Percentiles rank a stretch among this genome's conserved stretches.
Conservation (phyloP, 2,797 vertebrate genomes). For the Micrastur ruficollis region DNA sequence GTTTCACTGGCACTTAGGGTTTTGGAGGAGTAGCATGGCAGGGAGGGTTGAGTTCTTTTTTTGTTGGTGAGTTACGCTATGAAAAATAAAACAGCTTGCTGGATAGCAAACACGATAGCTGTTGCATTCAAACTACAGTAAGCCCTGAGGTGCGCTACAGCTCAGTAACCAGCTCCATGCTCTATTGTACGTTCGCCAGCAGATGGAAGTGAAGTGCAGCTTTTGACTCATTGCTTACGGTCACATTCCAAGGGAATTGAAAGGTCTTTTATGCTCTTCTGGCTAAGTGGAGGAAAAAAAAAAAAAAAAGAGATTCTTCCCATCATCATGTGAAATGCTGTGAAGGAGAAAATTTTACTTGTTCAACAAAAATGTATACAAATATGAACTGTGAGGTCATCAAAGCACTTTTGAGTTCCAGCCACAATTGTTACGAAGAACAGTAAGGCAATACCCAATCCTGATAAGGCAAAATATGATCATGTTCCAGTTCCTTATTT, state of each 20-base stretch:
- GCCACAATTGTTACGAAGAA: not conserved
- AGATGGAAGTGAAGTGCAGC: not conserved
- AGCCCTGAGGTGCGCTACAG: not conserved
- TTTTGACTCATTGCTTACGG: not conserved
- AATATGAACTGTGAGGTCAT: not conserved
- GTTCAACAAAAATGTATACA: not conserved
- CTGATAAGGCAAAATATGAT: not conserved
- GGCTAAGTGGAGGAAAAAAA: not conserved
- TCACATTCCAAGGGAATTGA: not conserved
- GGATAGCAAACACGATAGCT: not conserved
- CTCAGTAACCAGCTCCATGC: not conserved
- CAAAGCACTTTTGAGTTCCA: not conserved
- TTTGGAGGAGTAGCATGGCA: not conserved
- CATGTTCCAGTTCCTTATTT: not conserved
- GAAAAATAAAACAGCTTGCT: not conserved
- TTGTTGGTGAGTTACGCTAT: not conserved
- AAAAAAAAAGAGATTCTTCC: not conserved
- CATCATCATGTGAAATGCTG: not conserved
- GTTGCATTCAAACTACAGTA: not conserved
- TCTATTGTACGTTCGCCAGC: not conserved
- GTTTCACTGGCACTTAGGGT: not conserved
- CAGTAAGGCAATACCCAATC: not conserved
- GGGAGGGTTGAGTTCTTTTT: not conserved
- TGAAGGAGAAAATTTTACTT: not conserved
- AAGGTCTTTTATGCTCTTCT: not conserved